Evolutionary conservation across 2,113 vertebrate genomes (phyloP), one percentile per base, ranked within the genome.

Genomic region (Vimba vimba): DNA sequence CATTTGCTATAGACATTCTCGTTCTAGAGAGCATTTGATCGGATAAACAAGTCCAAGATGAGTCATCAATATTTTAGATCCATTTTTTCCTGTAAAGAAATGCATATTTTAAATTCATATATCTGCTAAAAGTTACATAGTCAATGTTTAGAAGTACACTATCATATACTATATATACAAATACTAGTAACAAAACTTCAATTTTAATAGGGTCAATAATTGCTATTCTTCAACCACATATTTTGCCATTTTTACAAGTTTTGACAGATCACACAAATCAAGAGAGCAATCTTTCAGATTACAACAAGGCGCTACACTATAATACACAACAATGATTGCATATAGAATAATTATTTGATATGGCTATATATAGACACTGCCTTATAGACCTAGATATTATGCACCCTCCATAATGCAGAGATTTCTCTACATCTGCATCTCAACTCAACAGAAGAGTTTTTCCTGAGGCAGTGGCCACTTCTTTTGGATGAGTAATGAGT

Each of bases 401-500:
- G 21, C 79, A 81, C 15, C n/a, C 60, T 81, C 43, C 4, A 25
- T 30, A 82, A 52, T 69, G 25, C 27, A 52, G 79, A 27, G 17
- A 47, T 30, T 66, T 10, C 25, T 2, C n/a, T 8, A 25, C 60
- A 12, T 2, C 15, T 8, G 25, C 39, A 12, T 43, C 43, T 43
- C 43, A 8, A 33, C 45, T 15, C 43, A 68, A 21, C 76, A 59
- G 17, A 36, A 4, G 9, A 30, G 47, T 33, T 33, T 69, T 69
- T 82, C 64, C 45, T n/a, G 6, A 79, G 77, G 84, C 33, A 64
- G 11, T 27, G 36, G 33, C 27, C 45, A 68, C 17, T 33, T 27
- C 80, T 68, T 23, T 55, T n/a, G 64, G 43, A 69, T 23, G 60
- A 82, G 17, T 82, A 82, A 69, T 55, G 80, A 82, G 62, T 23